These are phyloP conservation scores for Ricordea florida DNA, from an alignment of 92 coral and sea anemone genomes.

Conservation along the genomic window DNA sequence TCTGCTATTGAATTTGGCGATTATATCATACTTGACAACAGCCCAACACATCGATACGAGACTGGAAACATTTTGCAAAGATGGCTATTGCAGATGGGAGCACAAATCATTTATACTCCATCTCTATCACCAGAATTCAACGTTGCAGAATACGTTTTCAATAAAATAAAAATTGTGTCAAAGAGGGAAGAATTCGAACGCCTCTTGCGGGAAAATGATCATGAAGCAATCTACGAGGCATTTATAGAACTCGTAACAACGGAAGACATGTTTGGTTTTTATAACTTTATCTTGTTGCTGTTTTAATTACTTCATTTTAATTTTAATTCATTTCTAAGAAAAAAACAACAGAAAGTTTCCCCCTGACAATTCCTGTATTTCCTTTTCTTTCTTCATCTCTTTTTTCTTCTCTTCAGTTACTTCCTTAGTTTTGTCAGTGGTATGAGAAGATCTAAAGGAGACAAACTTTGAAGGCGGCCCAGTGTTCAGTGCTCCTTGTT, in stretches of 20 bases:
- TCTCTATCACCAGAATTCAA: slow-evolving; percentile 35
- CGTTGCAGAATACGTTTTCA: slow-evolving; percentile 38
- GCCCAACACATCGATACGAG: slow-evolving; percentile 22
- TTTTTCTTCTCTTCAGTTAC: too few relatives aligned
- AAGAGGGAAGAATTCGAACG: slow-evolving; percentile 14
- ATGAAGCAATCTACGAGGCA: slow-evolving; percentile 10
- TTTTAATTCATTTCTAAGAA: too few relatives aligned
- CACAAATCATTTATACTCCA: slow-evolving; percentile 16
- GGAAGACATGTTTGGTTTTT: slow-evolving; percentile 14
- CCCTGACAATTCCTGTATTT: too few relatives aligned
- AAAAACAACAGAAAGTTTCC: too few relatives aligned
- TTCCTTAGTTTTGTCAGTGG: too few relatives aligned
- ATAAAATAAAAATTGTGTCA: slow-evolving; percentile 20
- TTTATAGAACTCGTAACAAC: not conserved
- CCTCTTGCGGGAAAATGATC: slow-evolving; percentile 25
- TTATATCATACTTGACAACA: slow-evolving; percentile 16
- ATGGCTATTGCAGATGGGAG: slow-evolving; percentile 44
- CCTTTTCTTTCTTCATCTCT: too few relatives aligned
- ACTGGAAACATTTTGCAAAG: slow-evolving; percentile 1
- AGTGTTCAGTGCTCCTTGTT: too few relatives aligned
- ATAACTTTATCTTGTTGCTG: not conserved
- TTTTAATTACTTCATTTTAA: too few relatives aligned
- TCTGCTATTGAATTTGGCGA: slow-evolving; percentile 35
- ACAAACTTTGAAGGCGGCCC: too few relatives aligned
- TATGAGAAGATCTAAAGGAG: too few relatives aligned